phyloP scores from a whole-genome alignment of 2,888 invertebrate genomes.

The Nebria salina region DNA sequence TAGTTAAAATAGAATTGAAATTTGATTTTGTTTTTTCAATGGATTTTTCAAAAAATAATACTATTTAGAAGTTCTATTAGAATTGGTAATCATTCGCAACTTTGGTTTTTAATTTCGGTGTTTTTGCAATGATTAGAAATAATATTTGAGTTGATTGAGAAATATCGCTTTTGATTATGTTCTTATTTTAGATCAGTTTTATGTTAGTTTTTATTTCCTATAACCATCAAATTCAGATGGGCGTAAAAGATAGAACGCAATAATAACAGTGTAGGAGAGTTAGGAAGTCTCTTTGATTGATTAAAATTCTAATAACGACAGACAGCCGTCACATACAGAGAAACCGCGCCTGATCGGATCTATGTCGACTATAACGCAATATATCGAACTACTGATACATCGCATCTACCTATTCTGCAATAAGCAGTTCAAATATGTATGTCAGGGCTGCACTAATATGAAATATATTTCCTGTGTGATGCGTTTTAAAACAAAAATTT shows the following conservation, averaged over 20 bases:
- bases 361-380: neutral
- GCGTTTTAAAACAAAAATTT: too few species aligned
- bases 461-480: too few species aligned
- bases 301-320: constrained; percentile 40
- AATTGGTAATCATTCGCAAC: too few species aligned
- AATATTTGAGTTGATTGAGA: neutral
- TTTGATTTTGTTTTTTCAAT: neutral
- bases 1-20: neutral
- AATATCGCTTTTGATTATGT: neutral
- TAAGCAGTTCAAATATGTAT: neutral
- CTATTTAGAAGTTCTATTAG: too few species aligned
- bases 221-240: neutral
- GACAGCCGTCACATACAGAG: constrained; percentile 28
- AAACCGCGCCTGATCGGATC: constrained; percentile 27
- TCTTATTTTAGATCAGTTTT: neutral
- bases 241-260: neutral
- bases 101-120: too few species aligned
- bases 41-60: too few species aligned
- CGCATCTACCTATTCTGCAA: neutral
- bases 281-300: constrained; percentile 22
- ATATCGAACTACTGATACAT: neutral
- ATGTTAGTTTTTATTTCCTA: neutral
- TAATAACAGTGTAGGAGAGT: neutral
- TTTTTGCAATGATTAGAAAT: too few species aligned
- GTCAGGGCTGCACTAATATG: too few species aligned